phyloP scores from a whole-genome alignment of 2,113 vertebrate genomes.

The Dendrocopos noguchii region DNA sequence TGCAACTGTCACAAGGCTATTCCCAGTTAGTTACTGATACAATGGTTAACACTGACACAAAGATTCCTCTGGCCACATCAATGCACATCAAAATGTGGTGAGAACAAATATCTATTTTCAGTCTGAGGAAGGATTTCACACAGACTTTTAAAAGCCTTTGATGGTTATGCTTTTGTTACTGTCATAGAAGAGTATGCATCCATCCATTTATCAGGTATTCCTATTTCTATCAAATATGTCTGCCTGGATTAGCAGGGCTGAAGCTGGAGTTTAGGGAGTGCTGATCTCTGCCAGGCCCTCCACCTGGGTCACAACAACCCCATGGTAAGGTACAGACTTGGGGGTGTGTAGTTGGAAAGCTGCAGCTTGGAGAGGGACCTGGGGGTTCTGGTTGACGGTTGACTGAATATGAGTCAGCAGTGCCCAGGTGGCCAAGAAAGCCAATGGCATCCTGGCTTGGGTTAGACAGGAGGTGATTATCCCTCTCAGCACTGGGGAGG shows the following conservation, averaged over 20 bases:
- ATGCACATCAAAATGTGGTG: not conserved
- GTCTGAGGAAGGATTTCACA: not conserved
- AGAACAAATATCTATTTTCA: not conserved
- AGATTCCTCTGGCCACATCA: not conserved
- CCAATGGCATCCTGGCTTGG: too few species aligned
- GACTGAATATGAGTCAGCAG: too few species aligned
- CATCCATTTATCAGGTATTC: not conserved
- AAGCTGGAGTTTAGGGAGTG: not conserved
- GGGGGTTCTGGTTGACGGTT: too few species aligned
- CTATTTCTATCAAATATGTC: not conserved
- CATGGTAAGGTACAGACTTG: too few species aligned
- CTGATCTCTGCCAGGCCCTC: not conserved
- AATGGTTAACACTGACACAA: not conserved
- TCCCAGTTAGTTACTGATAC: too few species aligned
- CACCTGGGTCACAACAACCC: too few species aligned
- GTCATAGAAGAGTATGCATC: accelerated
- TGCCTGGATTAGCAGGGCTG: not conserved
- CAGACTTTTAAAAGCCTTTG: not conserved
- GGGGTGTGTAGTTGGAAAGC: too few species aligned
- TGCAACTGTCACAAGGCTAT: too few species aligned
- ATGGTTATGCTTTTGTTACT: not conserved
- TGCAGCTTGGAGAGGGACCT: too few species aligned
- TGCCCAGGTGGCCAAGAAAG: too few species aligned
- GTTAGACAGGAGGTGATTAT: too few species aligned
- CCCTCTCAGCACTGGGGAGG: too few species aligned